These are phyloP conservation scores for Endomychus coccineus DNA, from an alignment of 2,888 invertebrate species.

Conservation along the genomic window DNA sequence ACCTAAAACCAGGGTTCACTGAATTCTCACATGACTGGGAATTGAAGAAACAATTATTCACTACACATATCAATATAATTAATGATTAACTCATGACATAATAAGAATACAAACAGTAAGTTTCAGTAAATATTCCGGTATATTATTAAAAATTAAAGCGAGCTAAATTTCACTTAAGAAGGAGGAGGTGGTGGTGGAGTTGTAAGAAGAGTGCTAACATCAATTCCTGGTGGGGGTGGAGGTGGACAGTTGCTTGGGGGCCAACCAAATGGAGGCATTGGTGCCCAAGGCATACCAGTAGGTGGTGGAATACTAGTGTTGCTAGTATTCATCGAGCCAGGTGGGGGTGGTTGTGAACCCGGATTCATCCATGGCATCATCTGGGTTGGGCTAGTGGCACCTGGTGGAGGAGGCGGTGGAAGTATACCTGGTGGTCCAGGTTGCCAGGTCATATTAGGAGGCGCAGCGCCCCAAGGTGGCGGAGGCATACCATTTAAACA, in stretches of 20 bases:
- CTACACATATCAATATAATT: too few relatives aligned
- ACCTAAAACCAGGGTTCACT: too few relatives aligned
- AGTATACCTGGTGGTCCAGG: conserved; percentile 40
- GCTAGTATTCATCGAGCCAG: conserved; percentile 21
- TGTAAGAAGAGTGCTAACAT: conserved; percentile 50
- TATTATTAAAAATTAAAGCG: too few relatives aligned
- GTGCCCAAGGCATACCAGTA: conserved; percentile 23
- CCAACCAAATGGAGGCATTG: conserved; percentile 46
- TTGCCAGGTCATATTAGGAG: conserved; percentile 37
- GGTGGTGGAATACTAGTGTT: conserved; percentile 22
- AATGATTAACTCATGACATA: too few relatives aligned
- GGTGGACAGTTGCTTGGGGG: conserved; percentile 43
- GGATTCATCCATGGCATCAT: conserved; percentile 50
- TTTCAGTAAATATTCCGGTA: too few relatives aligned
- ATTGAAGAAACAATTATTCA: too few relatives aligned
- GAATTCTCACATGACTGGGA: too few relatives aligned
- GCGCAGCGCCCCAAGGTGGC: conserved; percentile 43
- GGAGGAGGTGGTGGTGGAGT: conserved; percentile 64
- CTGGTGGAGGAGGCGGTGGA: conserved; percentile 48
- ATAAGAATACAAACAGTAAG: too few relatives aligned
- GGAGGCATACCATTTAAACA: conserved; percentile 36
- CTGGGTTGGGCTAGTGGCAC: conserved; percentile 41
- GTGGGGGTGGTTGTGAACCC: conserved; percentile 40
- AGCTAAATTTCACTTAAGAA: conserved; percentile 19
- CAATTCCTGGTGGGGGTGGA: conserved; percentile 48